Percentiles rank a stretch among this genome's conserved stretches.
Conservation (phyloP, 2,113 vertebrate genomes). For the Egretta garzetta region DNA sequence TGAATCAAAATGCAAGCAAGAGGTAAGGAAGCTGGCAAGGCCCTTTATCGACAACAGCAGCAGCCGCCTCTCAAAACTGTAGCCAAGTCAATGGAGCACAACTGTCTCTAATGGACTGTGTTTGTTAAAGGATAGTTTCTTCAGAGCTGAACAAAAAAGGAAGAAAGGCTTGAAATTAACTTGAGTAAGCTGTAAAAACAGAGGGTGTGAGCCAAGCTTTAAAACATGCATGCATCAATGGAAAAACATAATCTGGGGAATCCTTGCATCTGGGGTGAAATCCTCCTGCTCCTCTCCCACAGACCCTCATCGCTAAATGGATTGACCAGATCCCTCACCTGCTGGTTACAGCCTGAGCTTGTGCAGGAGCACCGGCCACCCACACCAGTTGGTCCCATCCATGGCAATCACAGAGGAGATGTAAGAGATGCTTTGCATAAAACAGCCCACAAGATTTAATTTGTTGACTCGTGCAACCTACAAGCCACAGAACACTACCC, state of each 20-base stretch:
- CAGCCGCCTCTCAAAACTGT: background rate
- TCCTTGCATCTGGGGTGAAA: background rate
- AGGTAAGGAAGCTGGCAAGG: background rate
- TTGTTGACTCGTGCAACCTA: background rate
- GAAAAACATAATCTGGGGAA: background rate
- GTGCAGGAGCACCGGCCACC: background rate
- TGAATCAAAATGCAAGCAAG: background rate
- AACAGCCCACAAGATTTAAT: background rate
- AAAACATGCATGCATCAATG: background rate
- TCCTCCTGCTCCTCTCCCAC: fast-evolving
- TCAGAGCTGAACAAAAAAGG: background rate
- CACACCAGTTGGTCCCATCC: background rate
- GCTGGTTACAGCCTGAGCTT: background rate
- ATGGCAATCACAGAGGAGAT: background rate
- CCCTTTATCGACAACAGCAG: background rate
- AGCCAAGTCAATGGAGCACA: background rate
- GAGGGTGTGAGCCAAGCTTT: background rate
- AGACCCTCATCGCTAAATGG: background rate
- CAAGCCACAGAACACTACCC: background rate
- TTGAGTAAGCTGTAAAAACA: background rate
- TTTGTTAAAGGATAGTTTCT: background rate
- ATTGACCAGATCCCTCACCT: background rate
- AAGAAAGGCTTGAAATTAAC: background rate
- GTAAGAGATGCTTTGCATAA: background rate
- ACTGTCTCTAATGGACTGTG: background rate